A percentile compares a stretch with the other conserved stretches of the same genome.
These are phyloP conservation scores for Eudasyphora cyanicolor DNA, from an alignment of 2,888 invertebrate genomes.

Conservation along the genomic window DNA sequence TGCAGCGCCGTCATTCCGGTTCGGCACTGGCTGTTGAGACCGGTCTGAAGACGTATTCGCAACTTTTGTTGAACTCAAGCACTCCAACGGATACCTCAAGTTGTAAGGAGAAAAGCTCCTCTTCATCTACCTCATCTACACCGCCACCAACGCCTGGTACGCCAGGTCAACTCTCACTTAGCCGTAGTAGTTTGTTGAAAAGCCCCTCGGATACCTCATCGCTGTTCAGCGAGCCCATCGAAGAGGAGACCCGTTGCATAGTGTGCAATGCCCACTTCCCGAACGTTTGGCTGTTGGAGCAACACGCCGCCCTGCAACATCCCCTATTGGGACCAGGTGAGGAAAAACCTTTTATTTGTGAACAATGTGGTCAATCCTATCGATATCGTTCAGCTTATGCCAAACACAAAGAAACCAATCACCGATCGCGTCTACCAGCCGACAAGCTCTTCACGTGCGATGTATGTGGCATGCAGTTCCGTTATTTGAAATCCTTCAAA, in stretches of 20 bases:
- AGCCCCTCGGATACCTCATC: conserved; percentile 75
- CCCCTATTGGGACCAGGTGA: conserved; percentile 84
- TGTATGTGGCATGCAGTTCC: conserved; percentile 95
- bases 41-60: conserved; percentile 75
- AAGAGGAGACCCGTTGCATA: conserved; percentile 85
- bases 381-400: conserved; percentile 92
- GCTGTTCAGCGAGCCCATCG: conserved; percentile 78
- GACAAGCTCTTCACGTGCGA: conserved; percentile 95
- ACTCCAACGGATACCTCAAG: conserved; percentile 77
- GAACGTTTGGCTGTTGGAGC: conserved; percentile 92
- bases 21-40: conserved; percentile 72
- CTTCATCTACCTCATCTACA: conserved; percentile 80
- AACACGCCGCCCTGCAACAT: conserved; percentile 92
- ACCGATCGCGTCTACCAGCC: conserved; percentile 91
- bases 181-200: conserved; percentile 74
- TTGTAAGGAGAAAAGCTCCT: conserved; percentile 80
- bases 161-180: conserved; percentile 73
- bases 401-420: conserved; percentile 93
- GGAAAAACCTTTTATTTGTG: conserved; percentile 94
- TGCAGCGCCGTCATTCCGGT: conserved; percentile 70
- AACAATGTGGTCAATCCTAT: conserved; percentile 95
- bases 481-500: conserved; percentile 93
- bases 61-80: conserved; percentile 72
- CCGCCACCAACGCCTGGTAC: conserved; percentile 75
- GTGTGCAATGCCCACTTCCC: conserved; percentile 93